These are phyloP conservation scores for Aspidoscelis tigris DNA, from an alignment of 2,113 vertebrate genomes.

Conservation along the genomic window DNA sequence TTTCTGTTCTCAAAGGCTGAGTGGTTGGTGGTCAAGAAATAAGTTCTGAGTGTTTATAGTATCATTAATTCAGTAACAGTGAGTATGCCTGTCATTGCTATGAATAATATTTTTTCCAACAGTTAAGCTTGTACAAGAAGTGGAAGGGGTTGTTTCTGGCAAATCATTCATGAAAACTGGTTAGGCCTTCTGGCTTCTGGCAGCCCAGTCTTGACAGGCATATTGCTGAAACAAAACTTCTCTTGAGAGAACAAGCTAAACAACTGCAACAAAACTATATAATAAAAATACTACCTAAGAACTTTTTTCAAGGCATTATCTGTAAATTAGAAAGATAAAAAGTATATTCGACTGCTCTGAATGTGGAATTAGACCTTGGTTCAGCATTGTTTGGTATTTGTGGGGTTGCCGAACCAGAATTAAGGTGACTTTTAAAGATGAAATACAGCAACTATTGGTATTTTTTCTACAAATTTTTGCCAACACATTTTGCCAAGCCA, in stretches of 20 bases:
- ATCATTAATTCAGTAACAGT: background rate
- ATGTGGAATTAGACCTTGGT: background rate
- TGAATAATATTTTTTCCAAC: no score
- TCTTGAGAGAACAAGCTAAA: background rate
- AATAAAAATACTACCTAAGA: background rate
- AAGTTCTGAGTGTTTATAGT: background rate
- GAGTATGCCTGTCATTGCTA: background rate
- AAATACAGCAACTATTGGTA: background rate
- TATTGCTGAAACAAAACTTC: background rate
- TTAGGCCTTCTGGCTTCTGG: background rate
- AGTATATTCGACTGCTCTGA: background rate
- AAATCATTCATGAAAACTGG: background rate
- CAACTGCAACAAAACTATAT: background rate
- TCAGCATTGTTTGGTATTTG: background rate
- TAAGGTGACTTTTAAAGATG: background rate
- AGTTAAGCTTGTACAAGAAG: no score
- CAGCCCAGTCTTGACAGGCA: background rate
- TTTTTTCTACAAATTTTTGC: background rate
- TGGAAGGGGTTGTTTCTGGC: background rate
- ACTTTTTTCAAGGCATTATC: background rate
- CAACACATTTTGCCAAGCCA: background rate
- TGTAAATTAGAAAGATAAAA: background rate
- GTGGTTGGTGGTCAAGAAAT: background rate
- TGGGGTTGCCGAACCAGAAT: background rate
- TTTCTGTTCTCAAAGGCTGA: no score